Conservation (phyloP, 92 coral and sea anemone species). For the Zoanthus solanderi region DNA sequence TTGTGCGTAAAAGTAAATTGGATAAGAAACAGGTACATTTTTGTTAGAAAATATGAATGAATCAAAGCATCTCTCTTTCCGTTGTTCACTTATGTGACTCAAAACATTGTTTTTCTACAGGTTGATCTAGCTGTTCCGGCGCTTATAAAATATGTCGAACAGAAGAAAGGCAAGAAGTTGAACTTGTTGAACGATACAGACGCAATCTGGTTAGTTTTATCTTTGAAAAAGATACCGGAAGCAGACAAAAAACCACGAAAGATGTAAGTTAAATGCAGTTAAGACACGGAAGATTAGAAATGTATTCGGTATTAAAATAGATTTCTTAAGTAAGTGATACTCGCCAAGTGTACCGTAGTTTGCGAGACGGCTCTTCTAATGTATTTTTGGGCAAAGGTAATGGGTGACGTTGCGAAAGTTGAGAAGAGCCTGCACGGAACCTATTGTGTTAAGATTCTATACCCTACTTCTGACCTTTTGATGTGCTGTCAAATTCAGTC, state of each 20-base stretch:
- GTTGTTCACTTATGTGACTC: neutral
- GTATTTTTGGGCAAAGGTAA: no score
- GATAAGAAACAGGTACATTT: constrained; percentile 83
- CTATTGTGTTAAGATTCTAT: no score
- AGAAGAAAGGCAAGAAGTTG: constrained; percentile 66
- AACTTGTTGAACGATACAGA: constrained; percentile 76
- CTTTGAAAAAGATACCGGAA: constrained; percentile 86
- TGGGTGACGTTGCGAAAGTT: no score
- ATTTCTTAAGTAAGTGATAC: no score
- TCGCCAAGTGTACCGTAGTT: no score
- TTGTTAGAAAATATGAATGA: neutral
- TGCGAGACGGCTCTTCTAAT: no score
- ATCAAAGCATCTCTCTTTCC: neutral
- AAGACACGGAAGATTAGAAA: neutral
- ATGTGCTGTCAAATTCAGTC: no score
- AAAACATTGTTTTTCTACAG: constrained; percentile 37
- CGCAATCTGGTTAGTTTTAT: constrained; percentile 77
- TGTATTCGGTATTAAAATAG: no score
- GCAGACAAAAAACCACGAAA: constrained; percentile 87
- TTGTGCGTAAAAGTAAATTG: constrained; percentile 77
- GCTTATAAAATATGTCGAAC: constrained; percentile 72
- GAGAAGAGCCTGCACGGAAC: no score
- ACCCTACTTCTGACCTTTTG: no score
- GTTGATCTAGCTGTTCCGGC: constrained; percentile 91
- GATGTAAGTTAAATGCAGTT: constrained; percentile 70